Base-by-base conservation (phyloP, 2,113 vertebrate genomes). In the Mungos mungo region DNA sequence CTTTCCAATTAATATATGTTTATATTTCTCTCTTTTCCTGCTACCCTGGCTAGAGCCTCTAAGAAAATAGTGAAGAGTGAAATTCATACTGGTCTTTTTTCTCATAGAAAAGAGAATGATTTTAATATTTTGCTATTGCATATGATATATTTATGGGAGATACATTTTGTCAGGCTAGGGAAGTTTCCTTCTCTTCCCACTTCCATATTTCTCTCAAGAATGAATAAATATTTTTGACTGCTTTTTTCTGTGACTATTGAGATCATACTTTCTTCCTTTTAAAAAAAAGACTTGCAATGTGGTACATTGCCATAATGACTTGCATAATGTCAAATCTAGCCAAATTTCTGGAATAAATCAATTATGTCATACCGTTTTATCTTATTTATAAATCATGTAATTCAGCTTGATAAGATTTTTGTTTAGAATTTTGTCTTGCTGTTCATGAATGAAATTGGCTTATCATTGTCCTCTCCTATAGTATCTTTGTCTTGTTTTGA, bases 31-130 rank as follows among this genome's bases (percentile, higher is more conserved):
- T 90, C 35, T 88, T 72, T 54, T 29, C 13, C 33, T 66, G 45
- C 18, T 92, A 60, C 86, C 35, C 57, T 95, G 93, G 23, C 5
- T 80, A 69, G 38, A 76, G 7, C 7, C 33, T 72, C 45, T 19
- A 85, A 85, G 35, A 25, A 66, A 80, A 77, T 77, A 92, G 5
- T 76, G 38, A 98, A 85, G 33, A 87, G 72, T 81, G 81, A 9
- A 0, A 93, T 7, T 41, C n/a, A 94, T 96, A 13, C 19, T 76
- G 77, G 5, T 74, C 16, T 96, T 86, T 31, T 81, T 95, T 94
- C 79, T 93, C 65, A 86, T 52, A 77, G 41, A 93, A 91, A 95
- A 96, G 54, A 88, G 11, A 82, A 97, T 45, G 25, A 45, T 47
- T 90, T 96, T 79, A 60, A 52, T 69, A n/a, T 88, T 80, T 85